Evolutionary conservation across 1,140 invertebrate genomes (phyloP), one percentile per base, ranked within the genome.

Genomic region (Cyrtorhinus lividipennis): DNA sequence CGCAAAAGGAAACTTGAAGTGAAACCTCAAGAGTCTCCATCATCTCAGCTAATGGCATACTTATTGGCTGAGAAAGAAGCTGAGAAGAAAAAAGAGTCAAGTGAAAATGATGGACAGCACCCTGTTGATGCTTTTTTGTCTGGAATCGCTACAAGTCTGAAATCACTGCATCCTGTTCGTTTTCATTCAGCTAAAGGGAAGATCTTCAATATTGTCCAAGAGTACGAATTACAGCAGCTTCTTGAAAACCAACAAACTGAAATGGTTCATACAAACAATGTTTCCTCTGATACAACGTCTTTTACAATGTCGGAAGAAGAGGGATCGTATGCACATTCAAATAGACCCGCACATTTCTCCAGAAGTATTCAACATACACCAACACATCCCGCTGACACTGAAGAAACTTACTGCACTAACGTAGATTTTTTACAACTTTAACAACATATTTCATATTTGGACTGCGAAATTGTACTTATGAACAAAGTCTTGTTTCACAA

Each of bases 61-160:
- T 15, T 25, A 63, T 63, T 60, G 23, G 25, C 62, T 10, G 62
- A 27, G 24, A 24, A 60, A 62, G 53, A 27, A 27, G 23, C 57
- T 24, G 26, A 60, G 59, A 60, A 60, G 38, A 27, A 60, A 60
- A 8, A 18, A 13, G 23, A 23, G 5, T 8, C 12, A 57, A 22
- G 23, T 5, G 20, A 62, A 56, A 53, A 60, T 18, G 22, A 10
- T 10, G 5, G 5, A n/a, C 15, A 56, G 23, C 56, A 57, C 24
- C 56, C 56, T 24, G 66, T 67, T 48, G 66, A 67, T 57, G 66
- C 61, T 27, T 67, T 67, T 62, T 56, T 67, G 58, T 20, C 62
- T n/a, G 64, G 61, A 57, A 64, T 66, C 15, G 61, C 64, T 46
- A 56, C 58, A 61, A 13, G 58, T 25, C 65, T 67, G 24, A 65